Evolutionary conservation across 2,888 invertebrate species (phyloP).

Genomic region (Drosophila neutralis): DNA sequence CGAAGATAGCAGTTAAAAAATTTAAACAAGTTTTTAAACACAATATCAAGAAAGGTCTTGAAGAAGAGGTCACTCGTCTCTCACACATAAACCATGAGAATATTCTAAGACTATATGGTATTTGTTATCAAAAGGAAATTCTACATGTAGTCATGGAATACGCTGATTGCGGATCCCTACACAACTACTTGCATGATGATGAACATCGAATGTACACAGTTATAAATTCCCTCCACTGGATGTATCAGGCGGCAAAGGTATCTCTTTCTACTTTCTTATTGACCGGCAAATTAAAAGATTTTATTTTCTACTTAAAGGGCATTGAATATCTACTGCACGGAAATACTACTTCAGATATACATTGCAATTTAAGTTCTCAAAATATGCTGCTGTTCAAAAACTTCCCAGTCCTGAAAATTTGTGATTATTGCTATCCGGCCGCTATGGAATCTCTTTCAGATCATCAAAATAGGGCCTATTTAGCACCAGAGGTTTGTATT

Average conservation of each 20-base stretch:
- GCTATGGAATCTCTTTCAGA: too few species aligned
- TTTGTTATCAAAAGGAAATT: background rate
- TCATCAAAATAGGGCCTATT: background rate
- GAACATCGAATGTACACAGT: background rate
- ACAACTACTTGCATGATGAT: slow-evolving; percentile 10
- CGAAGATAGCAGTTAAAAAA: background rate
- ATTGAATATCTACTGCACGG: background rate
- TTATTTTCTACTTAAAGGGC: background rate
- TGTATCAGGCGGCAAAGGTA: slow-evolving; percentile 12
- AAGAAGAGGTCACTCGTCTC: background rate
- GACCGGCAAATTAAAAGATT: too few species aligned
- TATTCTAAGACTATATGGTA: background rate
- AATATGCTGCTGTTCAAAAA: slow-evolving; percentile 11
- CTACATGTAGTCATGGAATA: background rate
- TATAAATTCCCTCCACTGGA: slow-evolving; percentile 1
- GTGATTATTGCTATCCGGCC: background rate
- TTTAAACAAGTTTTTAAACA: rapidly evolving
- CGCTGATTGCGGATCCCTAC: slow-evolving; percentile 4
- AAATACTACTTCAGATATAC: background rate
- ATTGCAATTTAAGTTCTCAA: slow-evolving; percentile 6
- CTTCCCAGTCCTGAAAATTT: slow-evolving; percentile 1
- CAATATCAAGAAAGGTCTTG: background rate
- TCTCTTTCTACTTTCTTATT: background rate
- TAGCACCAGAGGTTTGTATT: slow-evolving; percentile 11
- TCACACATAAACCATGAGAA: background rate